Evolutionary conservation across 1,140 invertebrate species (phyloP).

Genomic region (Drosophila hydei): DNA sequence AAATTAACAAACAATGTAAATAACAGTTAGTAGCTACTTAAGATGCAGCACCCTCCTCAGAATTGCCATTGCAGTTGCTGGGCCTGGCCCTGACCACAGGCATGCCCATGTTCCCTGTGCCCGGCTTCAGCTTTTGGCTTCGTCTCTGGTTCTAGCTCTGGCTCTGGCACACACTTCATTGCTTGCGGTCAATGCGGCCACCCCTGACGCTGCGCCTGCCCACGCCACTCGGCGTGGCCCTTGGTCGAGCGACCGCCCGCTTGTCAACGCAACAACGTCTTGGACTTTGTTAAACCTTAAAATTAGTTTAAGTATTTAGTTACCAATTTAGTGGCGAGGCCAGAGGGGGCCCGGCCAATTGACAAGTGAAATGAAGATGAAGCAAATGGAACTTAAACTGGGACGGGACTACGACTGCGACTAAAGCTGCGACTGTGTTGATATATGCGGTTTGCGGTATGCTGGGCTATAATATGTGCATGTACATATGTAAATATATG

Average conservation of each 20-base stretch:
- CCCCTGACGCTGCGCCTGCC: too few species aligned
- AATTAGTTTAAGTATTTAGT: constrained; percentile 83
- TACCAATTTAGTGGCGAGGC: constrained; percentile 68
- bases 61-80: constrained; percentile 2
- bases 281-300: constrained; percentile 81
- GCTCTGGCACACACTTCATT: constrained; percentile 55
- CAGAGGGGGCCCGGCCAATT: constrained; percentile 21
- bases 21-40: constrained; percentile 78
- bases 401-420: background rate
- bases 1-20: constrained; percentile 80
- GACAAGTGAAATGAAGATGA: constrained; percentile 46
- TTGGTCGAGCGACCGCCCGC: constrained; percentile 9
- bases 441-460: constrained; percentile 45
- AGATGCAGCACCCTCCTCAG: constrained; percentile 27
- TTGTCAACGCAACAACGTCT: constrained; percentile 60
- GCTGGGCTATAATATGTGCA: background rate
- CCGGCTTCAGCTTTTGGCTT: constrained; percentile 25
- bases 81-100: constrained; percentile 53
- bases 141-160: background rate
- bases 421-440: constrained; percentile 15
- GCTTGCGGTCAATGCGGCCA: constrained; percentile 68
- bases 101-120: constrained; percentile 33
- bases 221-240: constrained; percentile 1
- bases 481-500: background rate
- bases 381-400: constrained; percentile 19